Percentiles rank a stretch among this genome's conserved stretches.
These are phyloP conservation scores for Cryptus armator DNA, from an alignment of 2,888 invertebrate genomes.

Conservation along the genomic window DNA sequence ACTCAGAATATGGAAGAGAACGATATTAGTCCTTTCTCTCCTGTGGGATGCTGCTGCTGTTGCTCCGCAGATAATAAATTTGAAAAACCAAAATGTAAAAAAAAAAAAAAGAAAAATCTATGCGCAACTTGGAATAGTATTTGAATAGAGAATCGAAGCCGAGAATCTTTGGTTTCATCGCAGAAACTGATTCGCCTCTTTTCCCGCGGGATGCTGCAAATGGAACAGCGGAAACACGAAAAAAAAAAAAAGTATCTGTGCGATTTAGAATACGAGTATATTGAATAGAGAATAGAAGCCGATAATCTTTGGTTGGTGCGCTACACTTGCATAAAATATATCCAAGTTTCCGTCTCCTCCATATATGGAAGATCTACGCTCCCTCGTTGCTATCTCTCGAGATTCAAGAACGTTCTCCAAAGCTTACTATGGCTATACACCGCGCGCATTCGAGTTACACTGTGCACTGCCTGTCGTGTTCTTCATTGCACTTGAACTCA, in stretches of 20 bases:
- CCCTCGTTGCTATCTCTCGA: conserved; percentile 8
- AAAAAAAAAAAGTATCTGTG: conserved; percentile 1
- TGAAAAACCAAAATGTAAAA: no score
- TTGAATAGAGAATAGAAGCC: conserved; percentile 8
- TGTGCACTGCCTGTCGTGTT: background rate
- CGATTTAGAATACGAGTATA: background rate
- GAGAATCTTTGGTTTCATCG: no score
- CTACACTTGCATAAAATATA: conserved; percentile 31
- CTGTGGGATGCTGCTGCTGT: background rate
- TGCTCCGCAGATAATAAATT: no score
- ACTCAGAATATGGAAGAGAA: conserved; percentile 71
- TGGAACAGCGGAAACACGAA: background rate
- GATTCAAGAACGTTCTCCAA: conserved; percentile 16
- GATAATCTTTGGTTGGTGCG: conserved; percentile 2
- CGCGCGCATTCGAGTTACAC: background rate
- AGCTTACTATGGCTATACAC: background rate
- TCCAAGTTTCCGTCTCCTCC: conserved; percentile 9
- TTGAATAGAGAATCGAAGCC: no score
- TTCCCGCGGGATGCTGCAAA: no score
- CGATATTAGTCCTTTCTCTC: background rate
- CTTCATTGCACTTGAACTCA: conserved; percentile 1
- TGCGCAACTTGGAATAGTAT: no score
- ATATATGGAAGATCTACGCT: conserved; percentile 18
- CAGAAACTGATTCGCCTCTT: no score
- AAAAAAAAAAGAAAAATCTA: no score